These are phyloP conservation scores for Garrulus glandarius DNA, from an alignment of 2,797 vertebrate genomes.

Conservation along the genomic window DNA sequence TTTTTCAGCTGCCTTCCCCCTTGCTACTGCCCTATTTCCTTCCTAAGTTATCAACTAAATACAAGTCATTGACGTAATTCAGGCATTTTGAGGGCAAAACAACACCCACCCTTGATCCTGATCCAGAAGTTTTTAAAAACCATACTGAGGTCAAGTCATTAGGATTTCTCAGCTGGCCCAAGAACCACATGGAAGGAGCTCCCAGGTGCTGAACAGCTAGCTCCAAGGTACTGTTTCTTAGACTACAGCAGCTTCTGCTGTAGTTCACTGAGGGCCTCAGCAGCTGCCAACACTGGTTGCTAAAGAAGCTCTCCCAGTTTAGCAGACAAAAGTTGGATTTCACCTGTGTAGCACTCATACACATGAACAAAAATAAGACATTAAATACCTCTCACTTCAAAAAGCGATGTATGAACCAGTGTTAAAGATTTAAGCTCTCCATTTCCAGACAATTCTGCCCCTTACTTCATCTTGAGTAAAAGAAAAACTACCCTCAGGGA, in stretches of 20 bases:
- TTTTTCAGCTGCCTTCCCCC: constrained; percentile 4
- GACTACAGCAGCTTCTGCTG: background rate
- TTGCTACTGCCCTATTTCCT: constrained; percentile 21
- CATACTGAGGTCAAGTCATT: background rate
- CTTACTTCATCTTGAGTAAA: background rate
- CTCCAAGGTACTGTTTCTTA: background rate
- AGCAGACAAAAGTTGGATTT: background rate
- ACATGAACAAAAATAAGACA: background rate
- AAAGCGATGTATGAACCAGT: background rate
- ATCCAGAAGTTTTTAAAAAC: background rate
- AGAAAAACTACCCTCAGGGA: background rate
- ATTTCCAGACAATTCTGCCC: background rate
- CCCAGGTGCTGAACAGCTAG: background rate
- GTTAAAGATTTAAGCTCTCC: background rate
- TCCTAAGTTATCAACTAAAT: background rate
- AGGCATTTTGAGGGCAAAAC: constrained; percentile 8
- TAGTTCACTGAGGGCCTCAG: background rate
- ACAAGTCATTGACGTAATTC: constrained; percentile 13
- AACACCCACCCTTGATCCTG: constrained; percentile 32
- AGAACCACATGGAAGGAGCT: background rate
- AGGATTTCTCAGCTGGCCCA: background rate
- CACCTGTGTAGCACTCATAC: background rate
- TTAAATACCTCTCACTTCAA: background rate
- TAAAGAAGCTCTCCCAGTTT: background rate
- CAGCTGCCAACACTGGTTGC: background rate